phyloP scores from a whole-genome alignment of 2,797 vertebrate genomes.

The Spea hammondii region DNA sequence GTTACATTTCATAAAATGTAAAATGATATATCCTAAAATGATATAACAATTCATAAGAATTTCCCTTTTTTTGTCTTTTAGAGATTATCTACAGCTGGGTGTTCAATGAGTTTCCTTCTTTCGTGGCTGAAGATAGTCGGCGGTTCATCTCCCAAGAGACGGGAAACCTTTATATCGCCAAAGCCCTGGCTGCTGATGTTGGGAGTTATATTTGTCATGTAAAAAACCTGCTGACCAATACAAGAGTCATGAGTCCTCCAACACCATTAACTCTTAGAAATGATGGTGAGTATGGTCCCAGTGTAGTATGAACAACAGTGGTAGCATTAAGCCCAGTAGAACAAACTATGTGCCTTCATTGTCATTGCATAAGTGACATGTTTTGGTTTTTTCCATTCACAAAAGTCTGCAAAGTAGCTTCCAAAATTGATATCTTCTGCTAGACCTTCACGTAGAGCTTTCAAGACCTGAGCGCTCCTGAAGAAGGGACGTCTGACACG shows the following conservation, averaged over 20 bases:
- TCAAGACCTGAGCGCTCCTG: too few species aligned
- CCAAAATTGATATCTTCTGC: too few species aligned
- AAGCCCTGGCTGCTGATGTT: slow-evolving; percentile 93
- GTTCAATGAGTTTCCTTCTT: slow-evolving; percentile 94
- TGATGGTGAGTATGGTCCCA: slow-evolving; percentile 77
- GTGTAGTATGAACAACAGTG: neutral
- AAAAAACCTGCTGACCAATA: slow-evolving; percentile 90
- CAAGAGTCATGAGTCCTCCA: slow-evolving; percentile 88
- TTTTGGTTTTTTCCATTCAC: too few species aligned
- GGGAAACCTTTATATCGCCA: slow-evolving; percentile 95
- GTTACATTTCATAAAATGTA: too few species aligned
- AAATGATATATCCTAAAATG: too few species aligned
- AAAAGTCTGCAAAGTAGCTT: too few species aligned
- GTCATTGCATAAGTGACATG: too few species aligned
- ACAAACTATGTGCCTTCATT: too few species aligned
- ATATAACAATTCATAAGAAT: too few species aligned
- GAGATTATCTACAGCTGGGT: slow-evolving; percentile 97
- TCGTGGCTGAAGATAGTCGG: slow-evolving; percentile 93
- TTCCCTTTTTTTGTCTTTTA: slow-evolving; percentile 58
- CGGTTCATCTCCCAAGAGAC: slow-evolving; percentile 96
- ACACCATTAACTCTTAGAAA: slow-evolving; percentile 90
- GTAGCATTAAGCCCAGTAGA: too few species aligned
- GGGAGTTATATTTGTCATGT: slow-evolving; percentile 96
- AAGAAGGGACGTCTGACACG: too few species aligned
- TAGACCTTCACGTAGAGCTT: too few species aligned